Base-by-base conservation (phyloP, 2,113 vertebrate genomes). In the Tringa solitaria region DNA sequence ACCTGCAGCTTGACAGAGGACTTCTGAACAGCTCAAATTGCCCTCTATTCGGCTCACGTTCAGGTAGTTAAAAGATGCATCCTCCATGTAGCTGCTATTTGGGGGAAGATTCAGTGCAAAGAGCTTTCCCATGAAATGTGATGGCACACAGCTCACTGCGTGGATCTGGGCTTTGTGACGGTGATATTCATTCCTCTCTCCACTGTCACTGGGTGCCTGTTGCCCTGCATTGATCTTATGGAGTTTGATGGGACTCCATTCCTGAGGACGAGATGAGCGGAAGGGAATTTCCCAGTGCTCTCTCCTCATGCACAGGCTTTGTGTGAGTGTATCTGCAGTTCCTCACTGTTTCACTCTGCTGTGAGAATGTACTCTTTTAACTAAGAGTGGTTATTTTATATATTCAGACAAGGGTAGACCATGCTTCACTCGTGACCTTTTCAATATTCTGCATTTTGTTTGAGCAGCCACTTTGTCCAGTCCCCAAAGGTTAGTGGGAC, bases 281-380 rank as follows among this genome's bases (percentile, higher is more conserved):
- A 8, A 41, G 33, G 0, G 1, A 6, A 1, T 37, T 61, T 57
- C 41, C 54, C 2, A 0, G 2, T 19, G 28, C 63, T 23, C 10
- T 2, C 27, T 33, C 22, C 56, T 69, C 46, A 2, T 10, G 0
- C 53, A 0, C 28, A 15, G 54, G 17, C 45, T 30, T 10, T 45
- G 0, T 6, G 41, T 6, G 51, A 17, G 12, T 2, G 28, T 12
- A 11, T 4, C 56, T 27, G 24, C 57, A 7, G 68, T 8, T 15
- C 20, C 57, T 56, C 18, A 7, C 18, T 4, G 45, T 11, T n/a
- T 14, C 59, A 4, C 48, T n/a, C 45, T 26, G 53, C 41, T 0
- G 1, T 1, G 28, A 61, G 56, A 30, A 50, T 20, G 70, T 73
- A 4, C 39, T 33, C 35, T 19, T 61, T 7, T 18, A 37, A 10